Evolutionary conservation across 2,113 vertebrate genomes (phyloP).

Genomic region (Piprites chloris): DNA sequence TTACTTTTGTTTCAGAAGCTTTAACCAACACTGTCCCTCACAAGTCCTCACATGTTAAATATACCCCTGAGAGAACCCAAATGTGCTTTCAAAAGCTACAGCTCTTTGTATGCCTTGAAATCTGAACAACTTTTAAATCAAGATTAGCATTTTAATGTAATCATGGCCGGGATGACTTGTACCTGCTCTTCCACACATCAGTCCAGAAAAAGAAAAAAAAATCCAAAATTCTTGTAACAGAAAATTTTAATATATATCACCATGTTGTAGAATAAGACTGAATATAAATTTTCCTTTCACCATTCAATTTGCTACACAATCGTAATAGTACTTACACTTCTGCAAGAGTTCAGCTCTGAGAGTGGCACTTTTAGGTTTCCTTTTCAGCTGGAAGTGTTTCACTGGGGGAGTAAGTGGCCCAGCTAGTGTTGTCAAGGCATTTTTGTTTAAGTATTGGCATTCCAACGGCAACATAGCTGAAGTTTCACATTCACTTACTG

Average conservation of each 20-base stretch:
- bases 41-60: background rate
- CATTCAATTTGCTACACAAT: background rate
- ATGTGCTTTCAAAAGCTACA: background rate
- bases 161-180: background rate
- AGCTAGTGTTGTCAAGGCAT: conserved; percentile 90
- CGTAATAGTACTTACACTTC: conserved; percentile 84
- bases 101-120: background rate
- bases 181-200: background rate
- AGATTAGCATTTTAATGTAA: background rate
- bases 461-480: conserved; percentile 95
- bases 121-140: background rate
- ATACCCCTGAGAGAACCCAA: background rate
- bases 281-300: background rate
- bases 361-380: conserved; percentile 97
- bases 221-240: background rate
- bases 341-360: conserved; percentile 94
- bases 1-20: background rate
- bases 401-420: conserved; percentile 94
- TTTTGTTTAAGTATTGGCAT: conserved; percentile 98
- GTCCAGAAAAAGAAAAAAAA: background rate
- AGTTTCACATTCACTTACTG: conserved; percentile 94
- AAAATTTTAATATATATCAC: background rate
- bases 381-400: conserved; percentile 96
- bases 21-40: background rate
- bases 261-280: background rate